Percentiles rank a stretch among this genome's conserved stretches.
These are phyloP conservation scores for Morbakka virulenta DNA, from an alignment of 30 jellyfish, hydroid and myxozoan genomes.

Conservation along the genomic window DNA sequence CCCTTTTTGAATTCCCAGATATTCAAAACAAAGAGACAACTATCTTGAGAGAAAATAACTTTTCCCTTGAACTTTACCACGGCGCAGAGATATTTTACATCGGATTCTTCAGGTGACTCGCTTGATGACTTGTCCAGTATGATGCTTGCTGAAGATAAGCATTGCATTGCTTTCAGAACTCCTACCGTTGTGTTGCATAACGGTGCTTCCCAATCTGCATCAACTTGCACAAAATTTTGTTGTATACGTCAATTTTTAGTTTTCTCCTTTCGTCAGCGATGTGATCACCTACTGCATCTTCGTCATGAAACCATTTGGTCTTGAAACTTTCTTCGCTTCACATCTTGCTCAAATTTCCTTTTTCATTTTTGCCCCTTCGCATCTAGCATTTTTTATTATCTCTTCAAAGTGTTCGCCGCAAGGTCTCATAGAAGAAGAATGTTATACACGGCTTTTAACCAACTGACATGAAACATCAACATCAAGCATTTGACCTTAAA, in stretches of 20 bases:
- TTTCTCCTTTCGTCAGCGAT: constrained; percentile 21
- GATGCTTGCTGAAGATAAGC: too few species aligned
- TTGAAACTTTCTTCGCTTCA: background rate
- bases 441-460: background rate
- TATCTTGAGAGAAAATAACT: too few species aligned
- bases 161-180: constrained; percentile 9
- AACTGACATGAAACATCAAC: constrained; percentile 25
- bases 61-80: too few species aligned
- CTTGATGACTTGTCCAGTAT: too few species aligned
- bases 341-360: background rate
- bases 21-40: too few species aligned
- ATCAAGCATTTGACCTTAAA: constrained; percentile 33
- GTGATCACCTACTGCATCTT: constrained; percentile 16
- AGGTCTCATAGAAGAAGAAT: background rate
- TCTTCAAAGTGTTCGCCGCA: background rate
- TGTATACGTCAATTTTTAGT: constrained; percentile 14
- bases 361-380: background rate
- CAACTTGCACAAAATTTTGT: constrained; percentile 9
- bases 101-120: too few species aligned
- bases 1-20: too few species aligned
- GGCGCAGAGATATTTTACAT: too few species aligned
- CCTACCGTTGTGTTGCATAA: constrained; percentile 13
- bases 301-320: constrained; percentile 10
- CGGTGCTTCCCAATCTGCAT: constrained; percentile 11
- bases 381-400: background rate